Percentiles rank a stretch among this genome's conserved stretches.
phyloP scores from a whole-genome alignment of 2,888 invertebrate species.

The Perithous albicinctus region DNA sequence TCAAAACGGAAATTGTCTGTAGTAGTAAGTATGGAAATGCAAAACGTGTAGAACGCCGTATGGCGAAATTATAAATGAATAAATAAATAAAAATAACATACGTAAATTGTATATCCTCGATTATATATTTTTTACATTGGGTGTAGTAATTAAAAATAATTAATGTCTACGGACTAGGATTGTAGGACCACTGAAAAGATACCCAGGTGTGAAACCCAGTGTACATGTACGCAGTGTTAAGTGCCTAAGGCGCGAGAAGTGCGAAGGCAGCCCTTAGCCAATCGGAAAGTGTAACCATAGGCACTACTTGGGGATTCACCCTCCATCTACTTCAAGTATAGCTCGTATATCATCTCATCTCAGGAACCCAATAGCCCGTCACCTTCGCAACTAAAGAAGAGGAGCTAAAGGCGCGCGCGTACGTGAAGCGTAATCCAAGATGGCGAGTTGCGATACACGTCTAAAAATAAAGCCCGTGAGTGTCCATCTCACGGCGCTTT shows the following conservation, averaged over 20 bases:
- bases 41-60: too few species aligned
- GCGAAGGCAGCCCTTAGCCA: conserved; percentile 2
- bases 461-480: conserved; percentile 61
- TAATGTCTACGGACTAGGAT: too few species aligned
- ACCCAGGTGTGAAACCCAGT: too few species aligned
- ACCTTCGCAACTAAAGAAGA: conserved; percentile 33
- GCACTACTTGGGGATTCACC: neutral
- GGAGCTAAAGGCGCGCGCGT: conserved; percentile 7
- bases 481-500: conserved; percentile 24
- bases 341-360: neutral
- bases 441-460: conserved; percentile 58
- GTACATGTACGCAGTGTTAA: too few species aligned
- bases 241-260: neutral
- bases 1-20: too few species aligned
- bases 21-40: too few species aligned
- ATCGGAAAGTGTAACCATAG: neutral
- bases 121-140: too few species aligned
- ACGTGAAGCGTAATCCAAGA: conserved; percentile 55
- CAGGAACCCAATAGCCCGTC: conserved; percentile 12
- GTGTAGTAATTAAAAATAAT: too few species aligned
- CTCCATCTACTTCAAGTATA: neutral
- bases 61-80: too few species aligned
- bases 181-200: too few species aligned
- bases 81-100: too few species aligned
- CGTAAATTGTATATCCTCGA: too few species aligned